Base-by-base conservation (phyloP, 2,113 vertebrate genomes). In the Pomatorhinus ruficollis region DNA sequence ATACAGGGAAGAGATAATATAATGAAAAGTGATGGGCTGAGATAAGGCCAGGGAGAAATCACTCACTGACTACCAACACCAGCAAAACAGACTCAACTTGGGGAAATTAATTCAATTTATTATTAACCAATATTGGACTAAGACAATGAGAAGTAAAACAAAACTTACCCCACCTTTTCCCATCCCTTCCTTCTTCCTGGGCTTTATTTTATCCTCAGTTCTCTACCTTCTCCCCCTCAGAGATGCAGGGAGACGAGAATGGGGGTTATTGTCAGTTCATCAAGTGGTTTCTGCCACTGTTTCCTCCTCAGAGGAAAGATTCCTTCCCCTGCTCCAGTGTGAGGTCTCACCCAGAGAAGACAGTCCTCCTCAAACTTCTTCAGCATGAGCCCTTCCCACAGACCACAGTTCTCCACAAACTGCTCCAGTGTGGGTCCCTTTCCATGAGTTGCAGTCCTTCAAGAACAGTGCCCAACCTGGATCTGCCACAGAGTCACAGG, bases 211-310 rank as follows among this genome's bases (percentile, higher is more conserved):
- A 53, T 68, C 47, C 24, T 9, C 7, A 40, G 1, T 82, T 75
- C 1, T 60, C 23, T 75, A 24, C 3, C n/a, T 76, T 3, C 24
- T 47, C 8, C 47, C 30, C 4, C 0, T 1, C 11, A 28, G 39
- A 50, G 35, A 42, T 3, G 3, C 45, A 68, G 21, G 35, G n/a
- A 68, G n/a, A 35, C 4, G 10, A 30, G 16, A 47, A 60, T 53
- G 17, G 24, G 13, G 6, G 30, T 68, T 82, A 16, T 53, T 23
- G 4, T 39, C 19, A 25, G 15, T 59, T 66, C 28, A 28, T 44
- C 27, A 28, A 0, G 0, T 59, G 28, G 14, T 60, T 89, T 17
- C 37, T 74, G 37, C 12, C 0, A 0, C 37, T 52, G 33, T 12
- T 40, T 63, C 22, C 6, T 82, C 33, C 37, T 74, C 22, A 37